Percentiles rank a stretch among this genome's conserved stretches.
phyloP scores from a whole-genome alignment of 2,797 vertebrate genomes.

The Microhierax caerulescens region DNA sequence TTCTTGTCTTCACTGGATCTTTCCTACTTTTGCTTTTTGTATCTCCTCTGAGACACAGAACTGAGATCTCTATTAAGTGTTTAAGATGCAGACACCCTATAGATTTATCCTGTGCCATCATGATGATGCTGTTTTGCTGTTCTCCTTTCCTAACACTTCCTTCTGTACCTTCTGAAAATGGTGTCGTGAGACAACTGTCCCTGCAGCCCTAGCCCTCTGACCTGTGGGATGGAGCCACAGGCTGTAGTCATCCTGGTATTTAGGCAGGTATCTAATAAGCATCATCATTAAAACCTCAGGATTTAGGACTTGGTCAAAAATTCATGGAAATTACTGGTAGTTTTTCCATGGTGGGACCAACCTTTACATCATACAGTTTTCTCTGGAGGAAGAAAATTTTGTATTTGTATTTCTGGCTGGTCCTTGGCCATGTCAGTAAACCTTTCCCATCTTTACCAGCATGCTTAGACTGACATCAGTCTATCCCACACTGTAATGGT shows the following conservation, averaged over 20 bases:
- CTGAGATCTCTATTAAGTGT: background rate
- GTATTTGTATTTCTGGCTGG: background rate
- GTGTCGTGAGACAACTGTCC: background rate
- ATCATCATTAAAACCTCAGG: background rate
- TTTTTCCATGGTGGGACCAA: background rate
- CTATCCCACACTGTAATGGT: accelerated
- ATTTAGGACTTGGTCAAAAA: background rate
- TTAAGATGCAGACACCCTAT: background rate
- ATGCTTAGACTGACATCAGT: background rate
- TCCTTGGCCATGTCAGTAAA: background rate
- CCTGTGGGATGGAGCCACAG: background rate
- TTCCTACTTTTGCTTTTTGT: background rate
- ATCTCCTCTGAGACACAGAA: background rate
- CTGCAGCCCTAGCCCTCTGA: background rate
- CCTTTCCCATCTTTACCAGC: background rate
- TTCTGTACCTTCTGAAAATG: background rate
- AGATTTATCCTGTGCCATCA: background rate
- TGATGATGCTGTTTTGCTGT: background rate
- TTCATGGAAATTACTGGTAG: background rate
- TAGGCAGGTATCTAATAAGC: background rate
- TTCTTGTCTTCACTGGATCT: background rate
- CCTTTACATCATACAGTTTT: background rate
- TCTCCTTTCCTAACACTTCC: background rate
- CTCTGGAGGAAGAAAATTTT: background rate
- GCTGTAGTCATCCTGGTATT: accelerated